Evolutionary conservation across 2,113 vertebrate genomes (phyloP).

Genomic region (Caretta caretta): DNA sequence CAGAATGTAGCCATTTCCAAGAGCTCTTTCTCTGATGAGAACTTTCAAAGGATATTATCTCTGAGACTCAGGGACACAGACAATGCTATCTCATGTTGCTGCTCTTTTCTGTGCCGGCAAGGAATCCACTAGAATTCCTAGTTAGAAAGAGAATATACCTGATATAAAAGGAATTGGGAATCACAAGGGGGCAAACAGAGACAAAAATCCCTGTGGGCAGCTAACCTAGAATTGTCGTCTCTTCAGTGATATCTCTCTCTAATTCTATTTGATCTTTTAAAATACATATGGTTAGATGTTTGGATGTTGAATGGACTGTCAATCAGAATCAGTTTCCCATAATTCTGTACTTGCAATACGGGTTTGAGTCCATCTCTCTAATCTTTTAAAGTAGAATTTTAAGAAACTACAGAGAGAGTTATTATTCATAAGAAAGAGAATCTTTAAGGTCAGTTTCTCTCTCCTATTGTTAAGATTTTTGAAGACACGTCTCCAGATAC

Average conservation of each 20-base stretch:
- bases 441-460: constrained; percentile 2
- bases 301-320: background rate
- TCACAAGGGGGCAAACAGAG: constrained; percentile 44
- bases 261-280: constrained; percentile 60
- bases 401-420: constrained; percentile 11
- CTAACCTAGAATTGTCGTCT: background rate
- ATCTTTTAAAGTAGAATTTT: constrained; percentile 27
- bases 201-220: background rate
- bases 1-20: background rate
- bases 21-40: background rate
- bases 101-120: background rate
- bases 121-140: constrained; percentile 36
- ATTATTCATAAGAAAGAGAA: constrained; percentile 13
- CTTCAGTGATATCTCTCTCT: constrained; percentile 11
- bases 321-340: constrained; percentile 26
- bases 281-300: constrained; percentile 53
- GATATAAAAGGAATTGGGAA: constrained; percentile 49
- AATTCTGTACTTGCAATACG: background rate
- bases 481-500: constrained; percentile 2
- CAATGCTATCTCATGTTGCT: background rate
- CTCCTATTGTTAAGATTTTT: constrained; percentile 29
- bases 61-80: background rate
- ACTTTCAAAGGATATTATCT: background rate
- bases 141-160: background rate
- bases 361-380: background rate